Percentiles rank a stretch among this genome's conserved stretches.
These are phyloP conservation scores for Lindbergichthys nudifrons DNA, from an alignment of 2,797 vertebrate species.

Conservation along the genomic window DNA sequence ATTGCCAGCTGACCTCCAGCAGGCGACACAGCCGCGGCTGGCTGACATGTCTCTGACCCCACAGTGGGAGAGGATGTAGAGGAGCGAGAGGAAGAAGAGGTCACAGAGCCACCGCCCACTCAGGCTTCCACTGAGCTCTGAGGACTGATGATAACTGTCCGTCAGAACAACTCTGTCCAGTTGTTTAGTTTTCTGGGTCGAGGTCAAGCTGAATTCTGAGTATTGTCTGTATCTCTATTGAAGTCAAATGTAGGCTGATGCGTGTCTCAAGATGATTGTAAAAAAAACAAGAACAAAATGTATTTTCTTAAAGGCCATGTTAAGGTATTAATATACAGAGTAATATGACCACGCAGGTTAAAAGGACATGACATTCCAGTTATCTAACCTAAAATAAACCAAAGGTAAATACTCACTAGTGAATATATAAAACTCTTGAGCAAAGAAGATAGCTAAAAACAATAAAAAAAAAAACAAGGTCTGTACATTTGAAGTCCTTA, in stretches of 20 bases:
- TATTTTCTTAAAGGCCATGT: neutral
- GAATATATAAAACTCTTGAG: neutral
- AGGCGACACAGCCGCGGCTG: constrained; percentile 40
- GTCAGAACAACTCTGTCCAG: constrained; percentile 26
- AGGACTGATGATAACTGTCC: constrained; percentile 59
- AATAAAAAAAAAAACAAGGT: neutral
- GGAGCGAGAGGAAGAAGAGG: constrained; percentile 67
- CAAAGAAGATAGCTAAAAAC: constrained; percentile 5
- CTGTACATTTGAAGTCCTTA: constrained; percentile 1
- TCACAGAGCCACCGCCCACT: constrained; percentile 76
- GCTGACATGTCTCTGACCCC: constrained; percentile 73
- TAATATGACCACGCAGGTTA: constrained; percentile 15
- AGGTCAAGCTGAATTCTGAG: constrained; percentile 36
- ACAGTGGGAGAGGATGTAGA: constrained; percentile 73
- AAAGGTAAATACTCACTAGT: neutral
- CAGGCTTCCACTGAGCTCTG: constrained; percentile 65
- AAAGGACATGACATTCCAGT: constrained; percentile 10
- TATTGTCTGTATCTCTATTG: constrained; percentile 19
- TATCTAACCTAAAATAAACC: constrained; percentile 19
- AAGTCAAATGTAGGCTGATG: neutral
- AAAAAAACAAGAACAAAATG: constrained; percentile 17
- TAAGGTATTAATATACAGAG: neutral
- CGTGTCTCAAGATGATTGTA: constrained; percentile 23
- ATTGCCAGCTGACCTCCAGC: constrained; percentile 61
- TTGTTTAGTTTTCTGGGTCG: constrained; percentile 40